Evolutionary conservation across 2,888 invertebrate genomes (phyloP), one percentile per base, ranked within the genome.

Genomic region (Phyllotreta cruciferae): DNA sequence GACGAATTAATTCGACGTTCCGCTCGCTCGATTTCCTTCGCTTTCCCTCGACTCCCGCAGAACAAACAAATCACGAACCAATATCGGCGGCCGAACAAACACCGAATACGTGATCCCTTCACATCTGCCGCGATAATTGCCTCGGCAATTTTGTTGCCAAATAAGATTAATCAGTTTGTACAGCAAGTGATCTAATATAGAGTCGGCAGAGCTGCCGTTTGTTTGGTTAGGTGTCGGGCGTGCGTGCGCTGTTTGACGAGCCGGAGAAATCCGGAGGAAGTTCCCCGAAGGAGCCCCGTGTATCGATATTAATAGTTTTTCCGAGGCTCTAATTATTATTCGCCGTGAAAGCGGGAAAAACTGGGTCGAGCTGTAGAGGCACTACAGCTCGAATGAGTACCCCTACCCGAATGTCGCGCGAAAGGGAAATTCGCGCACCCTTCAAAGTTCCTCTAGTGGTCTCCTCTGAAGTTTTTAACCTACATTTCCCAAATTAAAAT

Each of bases 131-230:
- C 64, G 69, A 69, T 69, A 69, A 69, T 69, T 69, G 69, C 66
- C 62, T 56, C 61, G 71, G 71, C 76, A 76, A 74, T 75, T 76
- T 75, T 74, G 74, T 75, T 75, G 70, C 73, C 75, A 75, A 76
- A 76, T 74, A 75, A 74, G 75, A 76, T 75, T 75, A 76, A 76
- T 73, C 75, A 73, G 74, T 75, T 74, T 75, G 72, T 73, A 72
- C 68, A 73, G 75, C 72, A 69, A 66, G 64, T 69, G 74, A 74
- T 76, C 76, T 75, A 74, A 75, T 74, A 73, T 68, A 69, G 62
- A 67, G 66, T 69, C 70, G 62, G 66, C 68, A 69, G 62, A 67
- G 66, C 70, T 70, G 62, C 67, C 68, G 67, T 71, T 70, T 74
- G 72, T 73, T 73, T 71, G 71, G 69, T 56, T 66, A 66, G 61